phyloP scores from a whole-genome alignment of 37 sponge, comb jelly and placozoan species.

The Ianthella basta region DNA sequence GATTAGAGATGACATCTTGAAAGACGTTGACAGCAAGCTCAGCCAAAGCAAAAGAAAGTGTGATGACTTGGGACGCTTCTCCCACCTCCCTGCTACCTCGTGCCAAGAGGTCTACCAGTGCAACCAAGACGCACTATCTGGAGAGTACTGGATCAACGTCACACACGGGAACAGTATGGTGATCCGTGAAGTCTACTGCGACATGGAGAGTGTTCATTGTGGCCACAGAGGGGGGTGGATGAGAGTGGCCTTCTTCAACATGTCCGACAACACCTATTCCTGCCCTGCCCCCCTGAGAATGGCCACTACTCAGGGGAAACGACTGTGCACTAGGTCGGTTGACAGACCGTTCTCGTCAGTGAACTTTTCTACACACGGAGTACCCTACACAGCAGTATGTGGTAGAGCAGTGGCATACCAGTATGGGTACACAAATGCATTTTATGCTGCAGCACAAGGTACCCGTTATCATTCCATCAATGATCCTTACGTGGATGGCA shows the following conservation, averaged over 20 bases:
- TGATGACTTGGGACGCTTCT: background rate
- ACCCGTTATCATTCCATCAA: background rate
- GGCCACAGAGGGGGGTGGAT: conserved; percentile 17
- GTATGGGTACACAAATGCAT: conserved; percentile 4
- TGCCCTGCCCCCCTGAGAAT: background rate
- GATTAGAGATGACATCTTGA: background rate
- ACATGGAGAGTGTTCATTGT: background rate
- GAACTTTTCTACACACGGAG: background rate
- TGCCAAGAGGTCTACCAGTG: conserved; percentile 1
- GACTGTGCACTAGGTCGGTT: conserved; percentile 21
- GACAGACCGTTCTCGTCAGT: conserved; percentile 12
- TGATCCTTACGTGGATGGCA: background rate
- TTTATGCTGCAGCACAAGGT: background rate
- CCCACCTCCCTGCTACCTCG: background rate
- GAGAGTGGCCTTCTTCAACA: conserved; percentile 28
- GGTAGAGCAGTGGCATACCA: conserved; percentile 8
- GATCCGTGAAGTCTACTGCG: conserved; percentile 6
- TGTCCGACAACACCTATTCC: background rate
- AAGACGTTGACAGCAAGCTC: background rate
- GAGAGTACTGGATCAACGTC: conserved; percentile 3
- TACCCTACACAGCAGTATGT: conserved; percentile 6
- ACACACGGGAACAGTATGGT: background rate
- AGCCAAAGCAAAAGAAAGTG: background rate
- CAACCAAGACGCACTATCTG: background rate
- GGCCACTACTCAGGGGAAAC: background rate